Conservation (phyloP, 2,888 invertebrate genomes). For the Oscheius sp. region DNA sequence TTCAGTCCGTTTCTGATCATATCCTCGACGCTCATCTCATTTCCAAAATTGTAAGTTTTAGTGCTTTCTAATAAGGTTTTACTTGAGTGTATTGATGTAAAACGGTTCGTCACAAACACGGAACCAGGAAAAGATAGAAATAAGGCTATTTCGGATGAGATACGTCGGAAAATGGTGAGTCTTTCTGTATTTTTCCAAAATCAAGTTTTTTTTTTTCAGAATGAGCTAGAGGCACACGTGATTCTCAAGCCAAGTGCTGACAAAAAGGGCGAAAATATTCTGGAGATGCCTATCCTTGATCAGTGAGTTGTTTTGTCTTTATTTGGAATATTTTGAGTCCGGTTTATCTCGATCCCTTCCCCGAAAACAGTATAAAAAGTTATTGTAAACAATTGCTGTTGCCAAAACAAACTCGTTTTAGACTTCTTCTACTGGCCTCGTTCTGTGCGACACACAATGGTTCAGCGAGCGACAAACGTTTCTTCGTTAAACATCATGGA, state of each 20-base stretch:
- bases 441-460: constrained; percentile 33
- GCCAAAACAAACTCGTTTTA: not conserved
- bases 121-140: not conserved
- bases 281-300: constrained; percentile 1
- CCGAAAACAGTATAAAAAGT: no score
- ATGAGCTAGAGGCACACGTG: not conserved
- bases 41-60: constrained; percentile 17
- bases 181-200: not conserved
- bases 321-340: not conserved
- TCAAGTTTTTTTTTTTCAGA: not conserved
- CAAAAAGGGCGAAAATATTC: not conserved
- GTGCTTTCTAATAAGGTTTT: not conserved
- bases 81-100: not conserved
- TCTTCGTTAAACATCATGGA: constrained; percentile 35
- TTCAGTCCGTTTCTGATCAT: constrained; percentile 18
- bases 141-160: not conserved
- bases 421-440: constrained; percentile 22
- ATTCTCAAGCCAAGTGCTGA: not conserved
- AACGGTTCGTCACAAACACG: not conserved
- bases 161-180: not conserved
- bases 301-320: constrained; percentile 11
- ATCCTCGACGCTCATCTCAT: not conserved
- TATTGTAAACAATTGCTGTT: no score
- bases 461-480: constrained; percentile 24
- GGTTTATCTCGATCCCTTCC: no score